phyloP scores from a whole-genome alignment of 2,888 invertebrate genomes.

The Danaus chrysippus region DNA sequence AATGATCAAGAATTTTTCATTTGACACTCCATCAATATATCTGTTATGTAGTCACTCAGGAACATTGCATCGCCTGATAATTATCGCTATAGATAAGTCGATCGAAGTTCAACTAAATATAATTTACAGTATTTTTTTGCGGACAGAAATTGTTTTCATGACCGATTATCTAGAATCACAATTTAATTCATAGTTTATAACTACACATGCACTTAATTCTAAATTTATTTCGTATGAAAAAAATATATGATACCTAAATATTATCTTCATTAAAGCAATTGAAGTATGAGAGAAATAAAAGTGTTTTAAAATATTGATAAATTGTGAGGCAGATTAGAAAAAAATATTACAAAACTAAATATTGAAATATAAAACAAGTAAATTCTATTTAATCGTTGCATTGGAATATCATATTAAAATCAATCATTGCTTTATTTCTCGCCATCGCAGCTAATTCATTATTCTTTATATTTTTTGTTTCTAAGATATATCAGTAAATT shows the following conservation, averaged over 20 bases:
- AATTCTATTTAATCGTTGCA: background rate
- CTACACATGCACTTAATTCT: no score
- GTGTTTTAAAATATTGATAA: no score
- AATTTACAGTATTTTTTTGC: slow-evolving; percentile 23
- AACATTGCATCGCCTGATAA: slow-evolving; percentile 22
- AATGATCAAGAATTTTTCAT: slow-evolving; percentile 58
- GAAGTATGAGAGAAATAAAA: no score
- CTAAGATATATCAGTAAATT: slow-evolving; percentile 22
- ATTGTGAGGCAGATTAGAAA: no score
- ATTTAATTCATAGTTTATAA: no score
- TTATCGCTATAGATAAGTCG: slow-evolving; percentile 25
- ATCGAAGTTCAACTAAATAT: slow-evolving; percentile 13
- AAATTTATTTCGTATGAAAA: no score
- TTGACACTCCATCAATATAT: slow-evolving; percentile 72
- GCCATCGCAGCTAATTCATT: slow-evolving; percentile 5
- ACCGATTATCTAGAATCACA: background rate
- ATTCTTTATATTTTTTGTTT: slow-evolving; percentile 6
- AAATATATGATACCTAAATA: no score
- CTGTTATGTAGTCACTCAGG: slow-evolving; percentile 36
- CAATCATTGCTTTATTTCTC: background rate
- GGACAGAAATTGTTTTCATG: background rate
- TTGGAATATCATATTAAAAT: background rate
- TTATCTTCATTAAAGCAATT: no score
- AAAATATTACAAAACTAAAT: no score
- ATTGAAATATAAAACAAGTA: no score